phyloP scores from a whole-genome alignment of 2,113 vertebrate genomes.

The Pycnonotus jocosus region DNA sequence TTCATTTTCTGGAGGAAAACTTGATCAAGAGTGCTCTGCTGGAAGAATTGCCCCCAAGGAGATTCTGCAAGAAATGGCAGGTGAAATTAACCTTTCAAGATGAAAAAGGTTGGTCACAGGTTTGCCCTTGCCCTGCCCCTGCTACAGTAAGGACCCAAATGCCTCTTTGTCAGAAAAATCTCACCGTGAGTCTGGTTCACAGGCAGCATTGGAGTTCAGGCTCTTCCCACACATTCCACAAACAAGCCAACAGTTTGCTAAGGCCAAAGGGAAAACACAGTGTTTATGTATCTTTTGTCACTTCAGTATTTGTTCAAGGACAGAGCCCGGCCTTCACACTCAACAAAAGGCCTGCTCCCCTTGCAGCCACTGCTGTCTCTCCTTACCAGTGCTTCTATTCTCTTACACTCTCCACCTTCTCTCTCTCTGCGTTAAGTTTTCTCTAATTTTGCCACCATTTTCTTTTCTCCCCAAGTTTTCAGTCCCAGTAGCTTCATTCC shows the following conservation, averaged over 20 bases:
- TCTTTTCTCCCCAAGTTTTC: neutral
- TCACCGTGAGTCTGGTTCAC: rapidly evolving
- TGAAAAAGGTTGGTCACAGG: neutral
- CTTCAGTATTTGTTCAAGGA: neutral
- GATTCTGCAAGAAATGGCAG: neutral
- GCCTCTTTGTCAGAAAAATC: neutral
- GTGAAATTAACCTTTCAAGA: neutral
- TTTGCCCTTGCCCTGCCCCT: neutral
- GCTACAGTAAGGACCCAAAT: neutral
- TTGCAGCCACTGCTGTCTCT: neutral
- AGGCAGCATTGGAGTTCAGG: neutral
- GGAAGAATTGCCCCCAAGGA: neutral
- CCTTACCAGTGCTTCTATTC: neutral
- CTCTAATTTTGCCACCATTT: neutral
- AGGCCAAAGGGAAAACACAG: neutral
- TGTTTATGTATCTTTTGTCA: neutral
- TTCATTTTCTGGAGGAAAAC: slow-evolving; percentile 12
- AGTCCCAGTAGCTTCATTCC: neutral
- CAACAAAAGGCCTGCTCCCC: neutral
- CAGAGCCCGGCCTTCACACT: neutral
- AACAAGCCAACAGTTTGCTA: neutral
- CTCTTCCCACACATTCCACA: neutral
- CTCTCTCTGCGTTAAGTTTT: neutral
- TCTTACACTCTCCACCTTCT: neutral
- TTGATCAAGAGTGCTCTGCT: neutral